Base-by-base conservation (phyloP, 2,888 invertebrate species). In the Panopea generosa region DNA sequence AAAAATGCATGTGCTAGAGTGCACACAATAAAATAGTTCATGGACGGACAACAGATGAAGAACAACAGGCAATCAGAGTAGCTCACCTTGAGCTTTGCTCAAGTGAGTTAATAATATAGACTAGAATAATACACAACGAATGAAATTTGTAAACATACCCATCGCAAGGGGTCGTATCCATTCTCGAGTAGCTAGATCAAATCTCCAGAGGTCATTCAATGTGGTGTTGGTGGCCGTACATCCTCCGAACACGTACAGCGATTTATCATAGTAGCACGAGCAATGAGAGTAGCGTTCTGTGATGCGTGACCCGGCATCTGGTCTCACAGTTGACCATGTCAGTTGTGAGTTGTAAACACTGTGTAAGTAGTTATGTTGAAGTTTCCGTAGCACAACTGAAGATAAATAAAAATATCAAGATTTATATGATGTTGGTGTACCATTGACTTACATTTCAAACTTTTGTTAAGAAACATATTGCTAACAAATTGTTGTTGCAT, bases 131-230 rank as follows among this genome's bases (percentile, higher is more conserved):
- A n/a, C n/a, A n/a, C n/a, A 33, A 33, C 33, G 11, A 4, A 33
- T 11, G 4, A 33, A 11, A 4, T 33, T 33, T 9, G 3, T 45
- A 45, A 55, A 66, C 80, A 67, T 74, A 92, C 93, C 93, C 61
- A 88, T 91, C 7, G 92, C 92, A 26, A 93, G 77, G 7, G 92
- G 92, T 43, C 93, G 76, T 20, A 96, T 94, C 98, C 98, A 98
- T 84, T 95, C 94, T 87, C 97, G 94, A 55, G 95, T 95, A 0
- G 96, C 96, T 75, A 99, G 94, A 94, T 99, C 97, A 92, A 99
- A 95, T 80, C 95, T 94, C 99, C 99, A 99, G 38, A 99, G 94
- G 93, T 99, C 99, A 94, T 99, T 99, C 90, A 98, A 98, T 16
- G 99, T 97, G 22, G 99, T 98, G 88, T 96, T 96, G 65, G 96